phyloP scores from a whole-genome alignment of 2,797 vertebrate genomes.

The Pelochelys cantorii region DNA sequence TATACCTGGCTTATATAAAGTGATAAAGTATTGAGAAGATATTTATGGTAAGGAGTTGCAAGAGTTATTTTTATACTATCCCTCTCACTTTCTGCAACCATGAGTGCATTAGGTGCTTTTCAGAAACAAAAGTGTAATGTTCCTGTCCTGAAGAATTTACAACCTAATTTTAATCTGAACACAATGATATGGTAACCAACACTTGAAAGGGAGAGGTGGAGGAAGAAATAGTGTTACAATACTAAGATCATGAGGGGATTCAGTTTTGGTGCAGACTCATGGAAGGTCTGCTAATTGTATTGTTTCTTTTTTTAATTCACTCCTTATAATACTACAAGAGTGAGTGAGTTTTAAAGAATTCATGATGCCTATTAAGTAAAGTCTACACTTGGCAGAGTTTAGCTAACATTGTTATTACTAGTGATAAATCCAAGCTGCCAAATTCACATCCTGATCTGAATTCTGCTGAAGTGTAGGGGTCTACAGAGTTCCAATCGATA shows the following conservation, averaged over 20 bases:
- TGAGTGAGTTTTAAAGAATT: background rate
- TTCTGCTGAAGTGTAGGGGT: background rate
- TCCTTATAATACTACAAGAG: background rate
- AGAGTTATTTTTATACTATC: background rate
- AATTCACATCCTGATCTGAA: background rate
- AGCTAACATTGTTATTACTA: constrained; percentile 23
- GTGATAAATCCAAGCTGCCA: background rate
- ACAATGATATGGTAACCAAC: background rate
- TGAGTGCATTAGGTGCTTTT: background rate
- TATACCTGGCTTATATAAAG: fast-evolving
- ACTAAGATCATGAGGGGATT: background rate
- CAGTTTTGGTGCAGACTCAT: fast-evolving
- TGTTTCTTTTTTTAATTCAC: background rate
- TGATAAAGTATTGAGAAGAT: background rate
- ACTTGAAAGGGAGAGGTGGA: background rate
- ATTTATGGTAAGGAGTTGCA: background rate
- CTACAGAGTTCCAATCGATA: background rate
- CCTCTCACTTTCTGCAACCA: fast-evolving
- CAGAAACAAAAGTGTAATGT: background rate
- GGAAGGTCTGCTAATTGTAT: constrained; percentile 7
- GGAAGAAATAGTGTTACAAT: background rate
- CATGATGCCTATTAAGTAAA: constrained; percentile 24
- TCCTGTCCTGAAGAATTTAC: background rate
- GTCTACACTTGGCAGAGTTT: background rate
- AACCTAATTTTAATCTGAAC: background rate